Percentiles rank a stretch among this genome's conserved stretches.
These are phyloP conservation scores for Pontoporia blainvillei DNA, from an alignment of 2,113 vertebrate genomes.

Conservation along the genomic window DNA sequence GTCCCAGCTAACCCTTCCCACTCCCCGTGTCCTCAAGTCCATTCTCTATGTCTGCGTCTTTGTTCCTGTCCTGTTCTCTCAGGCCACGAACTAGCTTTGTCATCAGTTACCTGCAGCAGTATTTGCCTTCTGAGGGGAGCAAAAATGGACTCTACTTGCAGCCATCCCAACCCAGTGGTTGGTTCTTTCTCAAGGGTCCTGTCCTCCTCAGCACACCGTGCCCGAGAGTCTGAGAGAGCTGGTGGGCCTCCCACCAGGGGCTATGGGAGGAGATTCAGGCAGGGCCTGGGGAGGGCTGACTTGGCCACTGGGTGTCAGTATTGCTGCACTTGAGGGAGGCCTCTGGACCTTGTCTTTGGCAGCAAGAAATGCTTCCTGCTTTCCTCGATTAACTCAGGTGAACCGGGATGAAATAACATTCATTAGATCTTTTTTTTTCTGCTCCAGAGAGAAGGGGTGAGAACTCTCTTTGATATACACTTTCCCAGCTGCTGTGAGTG, in stretches of 20 bases:
- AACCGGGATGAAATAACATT: neutral
- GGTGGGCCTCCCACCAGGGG: neutral
- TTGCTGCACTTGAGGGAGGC: constrained; percentile 76
- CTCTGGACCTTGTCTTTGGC: constrained; percentile 22
- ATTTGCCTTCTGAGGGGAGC: neutral
- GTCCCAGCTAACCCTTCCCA: too few relatives aligned
- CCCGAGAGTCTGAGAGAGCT: neutral
- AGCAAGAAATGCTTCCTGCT: constrained; percentile 30
- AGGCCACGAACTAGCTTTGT: neutral
- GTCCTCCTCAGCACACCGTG: neutral
- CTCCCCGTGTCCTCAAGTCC: too few relatives aligned
- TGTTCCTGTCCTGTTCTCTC: neutral
- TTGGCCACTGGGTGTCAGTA: constrained; percentile 86
- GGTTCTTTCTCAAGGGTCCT: too few relatives aligned
- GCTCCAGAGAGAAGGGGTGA: neutral
- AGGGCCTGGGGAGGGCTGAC: neutral
- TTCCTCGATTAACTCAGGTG: neutral
- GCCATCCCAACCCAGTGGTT: neutral
- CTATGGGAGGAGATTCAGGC: neutral
- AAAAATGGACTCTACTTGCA: neutral
- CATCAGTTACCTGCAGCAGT: neutral
- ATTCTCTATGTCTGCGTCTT: too few relatives aligned
- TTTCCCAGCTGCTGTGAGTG: neutral
- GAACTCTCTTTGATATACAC: neutral
- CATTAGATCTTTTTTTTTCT: neutral